A percentile compares a stretch with the other conserved stretches of the same genome.
Conservation (phyloP, 2,113 vertebrate species). For the Otolemur garnettii region DNA sequence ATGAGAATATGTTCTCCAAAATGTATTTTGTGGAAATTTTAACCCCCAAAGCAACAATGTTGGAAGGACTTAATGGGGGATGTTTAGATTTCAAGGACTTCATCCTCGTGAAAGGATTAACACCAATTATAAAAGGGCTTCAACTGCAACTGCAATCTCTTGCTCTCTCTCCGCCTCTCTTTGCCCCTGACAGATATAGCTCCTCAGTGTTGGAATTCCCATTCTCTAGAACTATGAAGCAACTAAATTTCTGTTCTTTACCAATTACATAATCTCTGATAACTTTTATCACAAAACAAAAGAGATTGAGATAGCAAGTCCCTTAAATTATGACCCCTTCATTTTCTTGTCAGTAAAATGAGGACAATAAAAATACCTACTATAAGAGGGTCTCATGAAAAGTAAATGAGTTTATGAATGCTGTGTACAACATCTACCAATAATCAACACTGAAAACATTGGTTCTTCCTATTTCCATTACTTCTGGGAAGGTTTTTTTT, state of each 20-base stretch:
- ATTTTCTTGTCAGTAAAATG: constrained; percentile 2
- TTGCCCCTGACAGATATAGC: background rate
- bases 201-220: background rate
- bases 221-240: background rate
- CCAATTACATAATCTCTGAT: background rate
- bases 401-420: background rate
- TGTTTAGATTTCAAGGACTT: background rate
- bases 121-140: background rate
- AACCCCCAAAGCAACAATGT: background rate
- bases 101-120: background rate
- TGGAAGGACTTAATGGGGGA: background rate
- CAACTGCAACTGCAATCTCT: background rate
- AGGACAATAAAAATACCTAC: background rate
- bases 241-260: background rate
- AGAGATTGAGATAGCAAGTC: background rate
- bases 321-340: background rate
- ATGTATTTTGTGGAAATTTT: background rate
- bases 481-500: background rate
- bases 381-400: background rate
- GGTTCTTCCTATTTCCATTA: background rate
- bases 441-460: background rate
- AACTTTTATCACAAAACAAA: background rate
- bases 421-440: background rate
- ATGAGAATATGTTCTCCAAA: background rate
- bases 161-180: background rate